Evolutionary conservation across 2,797 vertebrate genomes (phyloP).

Genomic region (Leptodactylus fallax): DNA sequence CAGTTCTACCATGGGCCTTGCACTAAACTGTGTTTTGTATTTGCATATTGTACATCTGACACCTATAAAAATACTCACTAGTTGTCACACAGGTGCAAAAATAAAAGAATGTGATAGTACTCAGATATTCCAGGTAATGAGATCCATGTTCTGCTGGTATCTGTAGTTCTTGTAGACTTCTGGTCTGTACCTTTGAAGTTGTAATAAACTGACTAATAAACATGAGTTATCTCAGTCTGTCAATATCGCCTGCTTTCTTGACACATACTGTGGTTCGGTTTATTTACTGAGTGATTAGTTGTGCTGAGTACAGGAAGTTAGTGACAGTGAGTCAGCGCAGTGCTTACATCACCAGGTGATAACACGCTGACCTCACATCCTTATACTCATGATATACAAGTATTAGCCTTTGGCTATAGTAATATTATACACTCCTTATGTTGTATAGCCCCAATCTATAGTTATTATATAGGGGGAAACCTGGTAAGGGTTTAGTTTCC

Average conservation of each 20-base stretch:
- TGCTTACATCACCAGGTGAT: neutral
- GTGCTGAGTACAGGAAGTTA: neutral
- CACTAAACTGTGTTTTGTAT: neutral
- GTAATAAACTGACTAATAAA: constrained; percentile 3
- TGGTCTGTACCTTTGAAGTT: too few relatives aligned
- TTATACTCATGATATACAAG: neutral
- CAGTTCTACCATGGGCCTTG: too few relatives aligned
- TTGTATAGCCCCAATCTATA: neutral
- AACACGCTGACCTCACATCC: neutral
- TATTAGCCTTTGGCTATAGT: too few relatives aligned
- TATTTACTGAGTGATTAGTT: constrained; percentile 35
- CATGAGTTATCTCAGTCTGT: neutral
- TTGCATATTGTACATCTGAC: neutral
- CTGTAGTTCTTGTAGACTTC: neutral
- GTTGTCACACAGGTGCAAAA: too few relatives aligned
- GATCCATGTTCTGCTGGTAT: neutral
- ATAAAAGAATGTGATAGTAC: neutral
- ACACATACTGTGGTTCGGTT: neutral
- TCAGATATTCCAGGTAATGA: too few relatives aligned
- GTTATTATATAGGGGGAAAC: too few relatives aligned
- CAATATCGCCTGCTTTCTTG: neutral
- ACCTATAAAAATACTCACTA: too few relatives aligned
- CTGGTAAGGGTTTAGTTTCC: neutral
- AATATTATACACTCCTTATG: too few relatives aligned
- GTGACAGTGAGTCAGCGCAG: too few relatives aligned